These are phyloP conservation scores for Thymallus thymallus DNA, from an alignment of 2,113 vertebrate genomes.

Conservation along the genomic window DNA sequence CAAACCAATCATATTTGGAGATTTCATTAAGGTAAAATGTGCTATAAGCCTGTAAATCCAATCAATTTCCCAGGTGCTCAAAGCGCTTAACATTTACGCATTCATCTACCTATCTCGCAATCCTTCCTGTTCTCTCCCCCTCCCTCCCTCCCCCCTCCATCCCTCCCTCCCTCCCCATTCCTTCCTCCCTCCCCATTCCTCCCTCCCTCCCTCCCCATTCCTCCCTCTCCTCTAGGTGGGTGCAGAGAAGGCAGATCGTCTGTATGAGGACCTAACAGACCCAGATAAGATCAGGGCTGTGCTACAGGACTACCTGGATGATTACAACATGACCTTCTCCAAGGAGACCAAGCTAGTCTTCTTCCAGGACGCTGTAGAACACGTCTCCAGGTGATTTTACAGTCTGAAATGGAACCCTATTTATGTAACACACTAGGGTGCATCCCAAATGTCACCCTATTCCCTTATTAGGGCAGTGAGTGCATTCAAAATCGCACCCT, in stretches of 20 bases:
- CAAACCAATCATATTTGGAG: conserved; percentile 82
- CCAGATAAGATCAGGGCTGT: conserved; percentile 74
- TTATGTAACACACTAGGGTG: too few species aligned
- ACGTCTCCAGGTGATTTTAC: conserved; percentile 77
- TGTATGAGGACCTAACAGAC: conserved; percentile 81
- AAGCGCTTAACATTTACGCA: neutral
- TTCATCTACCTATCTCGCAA: neutral
- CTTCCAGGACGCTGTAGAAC: conserved; percentile 87
- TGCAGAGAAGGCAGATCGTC: conserved; percentile 67
- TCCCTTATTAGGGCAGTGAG: too few species aligned
- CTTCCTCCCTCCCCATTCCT: neutral
- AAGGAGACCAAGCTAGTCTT: conserved; percentile 86
- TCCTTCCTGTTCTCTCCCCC: neutral
- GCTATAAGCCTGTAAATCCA: neutral
- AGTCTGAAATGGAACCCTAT: too few species aligned
- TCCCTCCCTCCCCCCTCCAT: neutral
- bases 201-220: neutral
- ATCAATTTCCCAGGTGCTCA: neutral
- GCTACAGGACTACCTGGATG: conserved; percentile 84
- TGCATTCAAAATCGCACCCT: too few species aligned
- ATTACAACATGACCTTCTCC: conserved; percentile 80
- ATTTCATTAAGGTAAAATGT: conserved; percentile 79
- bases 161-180: neutral
- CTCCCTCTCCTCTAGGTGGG: conserved; percentile 54
- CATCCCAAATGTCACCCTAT: too few species aligned